Conservation (phyloP, 2,113 vertebrate genomes). For the Sinocyclocheilus anshuiensis region DNA sequence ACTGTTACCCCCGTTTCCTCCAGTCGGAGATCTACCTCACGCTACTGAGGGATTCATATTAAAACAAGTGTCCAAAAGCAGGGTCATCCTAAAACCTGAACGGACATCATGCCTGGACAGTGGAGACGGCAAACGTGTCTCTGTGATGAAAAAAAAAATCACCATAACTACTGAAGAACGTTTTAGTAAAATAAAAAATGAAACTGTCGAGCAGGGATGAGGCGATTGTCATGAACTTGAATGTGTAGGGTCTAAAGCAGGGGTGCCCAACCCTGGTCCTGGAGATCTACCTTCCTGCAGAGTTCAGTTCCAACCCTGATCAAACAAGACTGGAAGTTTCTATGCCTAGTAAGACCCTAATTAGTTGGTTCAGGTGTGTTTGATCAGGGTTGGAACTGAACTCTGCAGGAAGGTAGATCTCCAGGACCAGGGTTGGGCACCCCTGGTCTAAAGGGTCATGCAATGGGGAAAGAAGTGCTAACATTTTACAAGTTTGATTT, state of each 20-base stretch:
- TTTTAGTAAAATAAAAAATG: not conserved
- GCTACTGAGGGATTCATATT: constrained; percentile 63
- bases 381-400: too few relatives aligned
- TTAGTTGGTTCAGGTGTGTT: too few relatives aligned
- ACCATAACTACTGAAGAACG: constrained; percentile 16
- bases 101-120: not conserved
- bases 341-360: too few relatives aligned
- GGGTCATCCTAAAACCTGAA: constrained; percentile 3
- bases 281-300: too few relatives aligned
- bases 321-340: too few relatives aligned
- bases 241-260: not conserved
- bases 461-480: not conserved
- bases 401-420: too few relatives aligned
- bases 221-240: not conserved
- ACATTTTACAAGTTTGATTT: constrained; percentile 1
- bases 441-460: too few relatives aligned
- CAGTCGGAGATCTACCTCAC: constrained; percentile 74
- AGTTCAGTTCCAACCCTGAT: too few relatives aligned
- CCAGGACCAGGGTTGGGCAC: too few relatives aligned
- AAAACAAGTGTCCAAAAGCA: constrained; percentile 5
- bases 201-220: not conserved
- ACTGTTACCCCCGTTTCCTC: constrained; percentile 79
- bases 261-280: too few relatives aligned
- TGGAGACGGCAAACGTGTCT: not conserved
- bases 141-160: not conserved